These are phyloP conservation scores for Hyles vespertilio DNA, from an alignment of 1,140 invertebrate species.

Conservation along the genomic window DNA sequence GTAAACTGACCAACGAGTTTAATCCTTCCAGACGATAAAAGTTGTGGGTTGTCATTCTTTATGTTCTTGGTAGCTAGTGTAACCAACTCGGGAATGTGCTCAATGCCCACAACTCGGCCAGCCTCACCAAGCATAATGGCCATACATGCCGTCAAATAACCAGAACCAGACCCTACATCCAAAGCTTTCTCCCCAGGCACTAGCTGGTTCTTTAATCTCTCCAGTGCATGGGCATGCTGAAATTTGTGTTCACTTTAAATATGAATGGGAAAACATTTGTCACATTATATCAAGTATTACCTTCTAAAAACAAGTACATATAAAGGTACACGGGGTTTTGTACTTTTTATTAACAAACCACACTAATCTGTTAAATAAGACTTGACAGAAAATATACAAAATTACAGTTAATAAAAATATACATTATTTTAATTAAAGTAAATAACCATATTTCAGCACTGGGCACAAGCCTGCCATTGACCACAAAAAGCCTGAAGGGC, in stretches of 20 bases:
- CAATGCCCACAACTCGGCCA: constrained; percentile 90
- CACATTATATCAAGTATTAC: too few species aligned
- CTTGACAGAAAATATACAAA: too few species aligned
- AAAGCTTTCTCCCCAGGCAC: constrained; percentile 87
- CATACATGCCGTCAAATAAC: constrained; percentile 97
- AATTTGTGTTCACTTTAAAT: constrained; percentile 14
- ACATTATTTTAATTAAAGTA: too few species aligned
- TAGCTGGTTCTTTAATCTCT: constrained; percentile 90
- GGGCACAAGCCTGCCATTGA: too few species aligned
- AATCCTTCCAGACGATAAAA: constrained; percentile 81
- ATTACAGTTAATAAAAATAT: too few species aligned
- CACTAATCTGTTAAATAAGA: too few species aligned
- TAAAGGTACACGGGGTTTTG: too few species aligned
- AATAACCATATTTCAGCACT: too few species aligned
- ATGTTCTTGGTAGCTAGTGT: constrained; percentile 86
- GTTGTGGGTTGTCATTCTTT: constrained; percentile 82
- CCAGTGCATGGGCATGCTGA: constrained; percentile 94
- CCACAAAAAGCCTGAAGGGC: too few species aligned
- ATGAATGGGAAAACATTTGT: too few species aligned
- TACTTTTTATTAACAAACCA: too few species aligned
- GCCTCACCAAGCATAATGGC: constrained; percentile 87
- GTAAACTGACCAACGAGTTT: constrained; percentile 80
- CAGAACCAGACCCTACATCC: constrained; percentile 97
- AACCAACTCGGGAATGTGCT: constrained; percentile 93
- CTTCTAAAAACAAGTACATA: too few species aligned